Evolutionary conservation across 2,113 vertebrate genomes (phyloP).

Genomic region (Hippocampus zosterae): DNA sequence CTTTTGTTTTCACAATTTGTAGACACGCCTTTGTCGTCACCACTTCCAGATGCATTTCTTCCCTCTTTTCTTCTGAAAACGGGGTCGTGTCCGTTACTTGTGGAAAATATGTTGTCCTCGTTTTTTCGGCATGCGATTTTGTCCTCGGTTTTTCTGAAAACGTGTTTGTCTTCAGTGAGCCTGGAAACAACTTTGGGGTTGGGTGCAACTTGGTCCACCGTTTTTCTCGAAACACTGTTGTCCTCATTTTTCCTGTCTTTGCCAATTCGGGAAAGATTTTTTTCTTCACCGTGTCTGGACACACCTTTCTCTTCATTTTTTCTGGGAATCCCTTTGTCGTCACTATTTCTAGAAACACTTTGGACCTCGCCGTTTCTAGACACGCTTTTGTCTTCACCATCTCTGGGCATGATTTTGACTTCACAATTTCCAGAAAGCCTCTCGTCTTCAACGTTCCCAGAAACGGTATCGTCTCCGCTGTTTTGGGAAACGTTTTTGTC

Average conservation of each 20-base stretch:
- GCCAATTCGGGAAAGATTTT: neutral
- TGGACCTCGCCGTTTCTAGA: neutral
- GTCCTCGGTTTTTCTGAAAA: neutral
- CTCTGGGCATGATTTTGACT: neutral
- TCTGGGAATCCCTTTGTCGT: neutral
- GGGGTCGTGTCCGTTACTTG: neutral
- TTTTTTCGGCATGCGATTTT: neutral
- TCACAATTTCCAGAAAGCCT: neutral
- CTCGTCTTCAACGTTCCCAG: neutral
- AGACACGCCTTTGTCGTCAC: neutral
- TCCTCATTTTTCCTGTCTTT: neutral
- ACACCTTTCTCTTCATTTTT: neutral
- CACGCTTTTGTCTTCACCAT: neutral
- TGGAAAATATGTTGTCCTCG: neutral
- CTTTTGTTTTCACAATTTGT: neutral
- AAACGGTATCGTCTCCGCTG: neutral
- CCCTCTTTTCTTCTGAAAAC: neutral
- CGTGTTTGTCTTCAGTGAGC: neutral
- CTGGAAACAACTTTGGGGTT: neutral
- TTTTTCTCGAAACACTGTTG: neutral
- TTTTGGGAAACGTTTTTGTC: neutral
- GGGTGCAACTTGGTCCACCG: neutral
- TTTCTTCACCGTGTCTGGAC: neutral
- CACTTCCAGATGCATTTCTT: neutral
- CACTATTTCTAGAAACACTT: neutral